Percentiles rank a stretch among this genome's conserved stretches.
Conservation (phyloP, 2,113 vertebrate species). For the Nesogale talazaci region DNA sequence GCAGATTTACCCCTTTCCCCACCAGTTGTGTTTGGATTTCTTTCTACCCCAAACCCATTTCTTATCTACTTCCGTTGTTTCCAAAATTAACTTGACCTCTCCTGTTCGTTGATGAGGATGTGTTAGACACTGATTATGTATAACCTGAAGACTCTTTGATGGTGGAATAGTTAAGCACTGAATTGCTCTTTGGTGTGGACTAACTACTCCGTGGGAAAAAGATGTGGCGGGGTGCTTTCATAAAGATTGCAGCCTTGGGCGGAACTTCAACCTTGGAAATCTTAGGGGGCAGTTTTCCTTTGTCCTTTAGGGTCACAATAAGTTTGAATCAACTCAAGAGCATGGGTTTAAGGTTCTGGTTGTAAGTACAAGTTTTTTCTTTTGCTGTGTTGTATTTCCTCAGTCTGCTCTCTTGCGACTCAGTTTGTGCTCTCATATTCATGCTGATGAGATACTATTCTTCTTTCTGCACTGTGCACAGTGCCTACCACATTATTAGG, state of each 20-base stretch:
- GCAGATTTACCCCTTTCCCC: not conserved
- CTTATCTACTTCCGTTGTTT: not conserved
- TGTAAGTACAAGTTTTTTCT: not conserved
- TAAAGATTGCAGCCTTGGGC: too few species aligned
- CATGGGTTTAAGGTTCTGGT: not conserved
- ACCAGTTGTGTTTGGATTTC: not conserved
- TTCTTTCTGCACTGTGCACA: not conserved
- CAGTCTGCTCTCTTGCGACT: constrained; percentile 24
- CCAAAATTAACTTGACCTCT: not conserved
- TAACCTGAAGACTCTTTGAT: not conserved
- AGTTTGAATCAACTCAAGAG: not conserved
- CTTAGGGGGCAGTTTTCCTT: not conserved
- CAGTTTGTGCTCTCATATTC: not conserved
- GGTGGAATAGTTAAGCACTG: not conserved
- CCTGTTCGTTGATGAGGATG: not conserved
- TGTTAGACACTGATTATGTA: not conserved
- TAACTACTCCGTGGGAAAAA: not conserved
- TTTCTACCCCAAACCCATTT: not conserved
- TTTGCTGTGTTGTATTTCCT: not conserved
- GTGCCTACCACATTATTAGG: not conserved
- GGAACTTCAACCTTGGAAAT: not conserved
- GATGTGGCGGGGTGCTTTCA: not conserved
- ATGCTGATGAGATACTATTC: not conserved
- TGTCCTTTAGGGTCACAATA: not conserved
- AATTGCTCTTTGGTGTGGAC: not conserved